phyloP scores from a whole-genome alignment of 2,888 invertebrate species.

The Gandaritis pyraliata region DNA sequence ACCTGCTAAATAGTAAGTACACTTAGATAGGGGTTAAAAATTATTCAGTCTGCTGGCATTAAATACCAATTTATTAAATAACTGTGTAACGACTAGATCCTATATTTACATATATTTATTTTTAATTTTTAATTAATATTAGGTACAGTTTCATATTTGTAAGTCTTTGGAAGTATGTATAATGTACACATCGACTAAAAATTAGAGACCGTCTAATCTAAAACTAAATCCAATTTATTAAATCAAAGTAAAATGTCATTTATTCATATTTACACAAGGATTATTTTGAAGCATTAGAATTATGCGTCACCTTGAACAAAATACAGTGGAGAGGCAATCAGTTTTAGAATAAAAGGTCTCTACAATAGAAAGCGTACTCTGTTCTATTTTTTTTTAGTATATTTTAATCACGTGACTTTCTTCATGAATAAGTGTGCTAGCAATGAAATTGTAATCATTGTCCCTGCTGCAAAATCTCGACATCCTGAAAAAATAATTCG shows the following conservation, averaged over 20 bases:
- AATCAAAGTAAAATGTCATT: too few species aligned
- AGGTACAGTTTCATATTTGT: conserved; percentile 19
- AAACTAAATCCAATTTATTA: too few species aligned
- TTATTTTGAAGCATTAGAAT: too few species aligned
- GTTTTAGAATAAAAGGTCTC: too few species aligned
- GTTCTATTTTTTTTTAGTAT: too few species aligned
- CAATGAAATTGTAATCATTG: conserved; percentile 37
- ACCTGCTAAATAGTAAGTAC: too few species aligned
- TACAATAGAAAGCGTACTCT: too few species aligned
- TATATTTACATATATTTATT: conserved; percentile 36
- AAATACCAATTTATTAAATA: conserved; percentile 30
- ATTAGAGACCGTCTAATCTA: not conserved
- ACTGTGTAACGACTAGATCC: conserved; percentile 40
- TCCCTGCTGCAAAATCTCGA: conserved; percentile 26
- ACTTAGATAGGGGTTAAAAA: not conserved
- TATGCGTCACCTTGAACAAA: too few species aligned
- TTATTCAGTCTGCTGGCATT: conserved; percentile 13
- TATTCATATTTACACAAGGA: too few species aligned
- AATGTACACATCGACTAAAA: conserved; percentile 7
- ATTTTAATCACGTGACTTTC: conserved; percentile 49
- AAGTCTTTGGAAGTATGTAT: conserved; percentile 10
- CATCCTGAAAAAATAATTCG: conserved; percentile 40
- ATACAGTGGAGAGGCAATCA: too few species aligned
- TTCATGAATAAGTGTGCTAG: conserved; percentile 42
- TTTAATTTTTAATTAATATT: conserved; percentile 25